phyloP scores from a whole-genome alignment of 2,888 invertebrate species.

The Tinea trinotella region DNA sequence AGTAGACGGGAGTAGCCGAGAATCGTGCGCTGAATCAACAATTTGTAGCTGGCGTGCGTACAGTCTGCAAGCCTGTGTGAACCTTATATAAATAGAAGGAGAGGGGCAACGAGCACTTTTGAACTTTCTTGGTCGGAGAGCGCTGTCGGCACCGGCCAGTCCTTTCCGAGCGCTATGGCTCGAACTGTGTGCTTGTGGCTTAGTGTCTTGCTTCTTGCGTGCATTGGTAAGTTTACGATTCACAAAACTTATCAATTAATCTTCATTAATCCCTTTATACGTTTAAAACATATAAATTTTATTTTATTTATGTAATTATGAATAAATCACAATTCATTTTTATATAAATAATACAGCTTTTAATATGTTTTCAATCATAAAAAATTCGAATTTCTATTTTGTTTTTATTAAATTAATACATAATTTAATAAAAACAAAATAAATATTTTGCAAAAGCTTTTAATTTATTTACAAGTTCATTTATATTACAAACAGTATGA shows the following conservation, averaged over 20 bases:
- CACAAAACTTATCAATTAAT: background rate
- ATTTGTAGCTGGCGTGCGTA: conserved; percentile 15
- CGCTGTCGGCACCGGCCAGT: conserved; percentile 53
- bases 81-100: conserved; percentile 69
- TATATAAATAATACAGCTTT: too few species aligned
- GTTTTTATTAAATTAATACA: too few species aligned
- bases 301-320: background rate
- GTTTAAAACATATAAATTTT: background rate
- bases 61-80: conserved; percentile 35
- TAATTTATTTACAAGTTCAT: too few species aligned
- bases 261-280: background rate
- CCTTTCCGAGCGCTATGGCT: conserved; percentile 69
- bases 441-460: too few species aligned
- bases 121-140: conserved; percentile 60
- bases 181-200: conserved; percentile 67
- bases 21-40: conserved; percentile 11
- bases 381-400: background rate
- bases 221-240: conserved; percentile 55
- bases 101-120: conserved; percentile 66
- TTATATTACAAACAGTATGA: too few species aligned
- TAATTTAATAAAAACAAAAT: too few species aligned
- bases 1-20: background rate
- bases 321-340: background rate
- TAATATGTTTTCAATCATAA: too few species aligned
- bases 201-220: conserved; percentile 58